Evolutionary conservation across 2,113 vertebrate genomes (phyloP), one percentile per base, ranked within the genome.

Genomic region (Oncorhynchus tshawytscha): DNA sequence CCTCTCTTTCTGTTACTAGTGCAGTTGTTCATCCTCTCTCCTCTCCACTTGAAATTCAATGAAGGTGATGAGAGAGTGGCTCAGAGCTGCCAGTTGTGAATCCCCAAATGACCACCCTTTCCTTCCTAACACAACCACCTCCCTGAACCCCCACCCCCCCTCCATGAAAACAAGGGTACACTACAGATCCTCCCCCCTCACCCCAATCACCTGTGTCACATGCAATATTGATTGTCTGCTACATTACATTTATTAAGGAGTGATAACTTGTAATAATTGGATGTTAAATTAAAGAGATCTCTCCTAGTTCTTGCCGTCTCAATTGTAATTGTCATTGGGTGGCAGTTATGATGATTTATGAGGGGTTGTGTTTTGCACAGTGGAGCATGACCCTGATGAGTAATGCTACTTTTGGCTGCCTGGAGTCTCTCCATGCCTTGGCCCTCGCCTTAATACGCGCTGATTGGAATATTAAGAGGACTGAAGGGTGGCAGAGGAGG

Each of bases 181-280:
- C 76, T 45, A 29, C 71, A 77, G 69, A 57, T 3, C 27, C 27
- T 57, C 65, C 78, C n/a, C 49, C 67, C 29, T 59, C 59, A 65
- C 73, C 27, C 68, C 76, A 60, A 54, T 93, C 90, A 93, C 93
- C 92, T 51, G 74, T 92, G 95, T 98, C 95, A 93, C 95, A 97
- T 95, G 96, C 96, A 96, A 96, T 96, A 96, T 95, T 97, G 95
- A 96, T 97, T 96, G 95, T 96, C 94, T 97, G 95, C 96, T 98
- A 96, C 96, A 97, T 97, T 96, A 96, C 96, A 97, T 96, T 98
- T 97, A 98, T 98, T 96, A 98, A 96, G 95, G 94, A 96, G 95
- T 96, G 96, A 97, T 98, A 98, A 98, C 96, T 98, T 97, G 96
- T 96, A 97, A 97, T 99, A 98, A 99, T 99, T 98, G 96, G 96